Conservation (phyloP, 2,797 vertebrate species). For the Myiotriccus ornatus region DNA sequence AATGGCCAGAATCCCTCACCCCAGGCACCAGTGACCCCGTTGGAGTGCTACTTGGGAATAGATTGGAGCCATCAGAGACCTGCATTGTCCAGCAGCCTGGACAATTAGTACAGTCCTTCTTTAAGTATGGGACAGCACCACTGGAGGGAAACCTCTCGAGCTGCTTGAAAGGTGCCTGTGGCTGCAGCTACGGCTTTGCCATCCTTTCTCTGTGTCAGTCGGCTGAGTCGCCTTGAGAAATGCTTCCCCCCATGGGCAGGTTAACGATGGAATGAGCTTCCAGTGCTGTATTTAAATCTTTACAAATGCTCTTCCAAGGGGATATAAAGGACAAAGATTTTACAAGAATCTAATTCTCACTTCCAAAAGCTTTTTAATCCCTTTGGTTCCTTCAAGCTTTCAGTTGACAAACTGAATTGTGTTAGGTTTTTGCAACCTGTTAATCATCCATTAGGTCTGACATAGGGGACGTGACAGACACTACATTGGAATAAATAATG, state of each 20-base stretch:
- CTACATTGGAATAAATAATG: background rate
- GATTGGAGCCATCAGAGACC: background rate
- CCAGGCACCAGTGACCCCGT: accelerated
- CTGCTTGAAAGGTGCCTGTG: background rate
- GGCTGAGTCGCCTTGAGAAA: background rate
- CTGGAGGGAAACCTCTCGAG: background rate
- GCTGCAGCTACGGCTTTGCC: background rate
- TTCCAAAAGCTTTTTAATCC: background rate
- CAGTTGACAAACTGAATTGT: background rate
- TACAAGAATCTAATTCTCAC: background rate
- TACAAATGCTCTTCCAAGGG: accelerated
- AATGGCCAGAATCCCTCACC: background rate
- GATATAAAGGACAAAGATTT: background rate
- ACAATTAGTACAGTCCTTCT: background rate
- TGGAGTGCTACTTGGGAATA: background rate
- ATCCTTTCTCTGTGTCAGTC: accelerated
- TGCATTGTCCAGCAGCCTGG: background rate
- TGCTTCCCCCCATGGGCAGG: accelerated
- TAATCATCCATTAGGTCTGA: background rate
- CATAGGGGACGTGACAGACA: background rate
- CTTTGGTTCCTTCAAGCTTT: background rate
- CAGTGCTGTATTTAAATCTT: background rate
- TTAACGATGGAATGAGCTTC: background rate
- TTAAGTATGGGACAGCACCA: accelerated
- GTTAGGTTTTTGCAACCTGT: background rate